Conservation (phyloP, 2,888 invertebrate species). For the Pomacea canaliculata region DNA sequence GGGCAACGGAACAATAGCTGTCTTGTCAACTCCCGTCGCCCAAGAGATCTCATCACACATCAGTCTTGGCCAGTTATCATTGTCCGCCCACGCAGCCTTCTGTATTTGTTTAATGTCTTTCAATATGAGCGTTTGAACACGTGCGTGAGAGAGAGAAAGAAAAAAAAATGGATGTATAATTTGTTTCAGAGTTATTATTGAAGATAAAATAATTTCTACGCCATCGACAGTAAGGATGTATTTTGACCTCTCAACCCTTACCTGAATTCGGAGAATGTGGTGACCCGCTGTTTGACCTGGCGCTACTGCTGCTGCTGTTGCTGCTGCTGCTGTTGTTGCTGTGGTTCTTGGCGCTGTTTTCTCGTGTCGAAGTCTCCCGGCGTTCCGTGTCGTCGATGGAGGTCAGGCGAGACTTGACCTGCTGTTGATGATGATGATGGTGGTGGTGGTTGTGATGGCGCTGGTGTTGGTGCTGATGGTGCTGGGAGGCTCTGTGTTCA, state of each 20-base stretch:
- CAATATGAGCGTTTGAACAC: background rate
- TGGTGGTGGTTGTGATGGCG: background rate
- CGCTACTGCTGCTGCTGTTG: slow-evolving; percentile 7
- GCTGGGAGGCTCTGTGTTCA: background rate
- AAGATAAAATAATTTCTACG: no score
- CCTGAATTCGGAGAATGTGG: slow-evolving; percentile 21
- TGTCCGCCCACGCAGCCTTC: background rate
- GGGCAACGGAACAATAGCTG: no score
- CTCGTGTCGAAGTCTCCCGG: background rate
- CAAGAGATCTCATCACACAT: no score
- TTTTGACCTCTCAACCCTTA: background rate
- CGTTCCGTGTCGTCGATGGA: background rate
- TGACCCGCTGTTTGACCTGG: slow-evolving; percentile 3
- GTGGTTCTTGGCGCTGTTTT: background rate
- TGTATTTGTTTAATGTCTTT: background rate
- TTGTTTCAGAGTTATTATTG: no score
- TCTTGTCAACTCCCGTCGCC: no score
- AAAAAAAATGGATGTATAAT: no score
- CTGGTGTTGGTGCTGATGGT: background rate
- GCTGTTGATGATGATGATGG: slow-evolving; percentile 17
- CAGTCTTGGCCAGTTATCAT: no score
- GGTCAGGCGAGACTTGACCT: background rate
- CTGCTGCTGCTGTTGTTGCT: background rate
- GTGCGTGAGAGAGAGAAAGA: background rate
- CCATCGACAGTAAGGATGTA: no score